These are phyloP conservation scores for Coregonus clupeaformis DNA, from an alignment of 2,113 vertebrate genomes.

Conservation along the genomic window DNA sequence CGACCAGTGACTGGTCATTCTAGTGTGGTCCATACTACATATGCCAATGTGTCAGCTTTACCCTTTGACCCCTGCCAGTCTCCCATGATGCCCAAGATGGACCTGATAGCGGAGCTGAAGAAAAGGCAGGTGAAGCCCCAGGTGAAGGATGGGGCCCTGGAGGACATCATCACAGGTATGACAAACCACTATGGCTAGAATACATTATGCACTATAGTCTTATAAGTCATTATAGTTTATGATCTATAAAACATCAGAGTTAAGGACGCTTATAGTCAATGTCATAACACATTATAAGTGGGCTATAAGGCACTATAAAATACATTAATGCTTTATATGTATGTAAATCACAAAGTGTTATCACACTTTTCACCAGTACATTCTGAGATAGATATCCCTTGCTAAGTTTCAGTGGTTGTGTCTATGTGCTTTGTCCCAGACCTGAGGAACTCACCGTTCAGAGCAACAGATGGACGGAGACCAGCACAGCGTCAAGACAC, in stretches of 20 bases:
- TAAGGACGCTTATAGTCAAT: too few species aligned
- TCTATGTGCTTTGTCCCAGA: slow-evolving; percentile 67
- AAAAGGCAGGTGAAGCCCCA: slow-evolving; percentile 91
- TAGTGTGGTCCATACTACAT: too few species aligned
- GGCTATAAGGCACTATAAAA: too few species aligned
- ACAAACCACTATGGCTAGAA: too few species aligned
- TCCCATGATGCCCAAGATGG: slow-evolving; percentile 87
- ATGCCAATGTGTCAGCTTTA: neutral
- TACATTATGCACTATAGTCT: too few species aligned
- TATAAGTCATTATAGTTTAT: too few species aligned
- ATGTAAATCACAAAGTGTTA: neutral
- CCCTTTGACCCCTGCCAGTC: slow-evolving; percentile 48
- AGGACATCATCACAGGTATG: slow-evolving; percentile 87
- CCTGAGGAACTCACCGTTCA: slow-evolving; percentile 89
- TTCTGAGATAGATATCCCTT: too few species aligned
- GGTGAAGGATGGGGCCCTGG: slow-evolving; percentile 92
- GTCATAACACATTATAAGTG: too few species aligned
- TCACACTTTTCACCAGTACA: neutral
- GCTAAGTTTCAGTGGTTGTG: neutral
- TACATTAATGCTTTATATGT: neutral
- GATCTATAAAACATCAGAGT: neutral
- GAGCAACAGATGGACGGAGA: slow-evolving; percentile 79
- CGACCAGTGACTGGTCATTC: too few species aligned
- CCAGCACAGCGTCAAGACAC: slow-evolving; percentile 76
- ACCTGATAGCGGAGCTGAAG: slow-evolving; percentile 95